A percentile compares a stretch with the other conserved stretches of the same genome.
Conservation (phyloP, 2,888 invertebrate genomes). For the Oscheius onirici region DNA sequence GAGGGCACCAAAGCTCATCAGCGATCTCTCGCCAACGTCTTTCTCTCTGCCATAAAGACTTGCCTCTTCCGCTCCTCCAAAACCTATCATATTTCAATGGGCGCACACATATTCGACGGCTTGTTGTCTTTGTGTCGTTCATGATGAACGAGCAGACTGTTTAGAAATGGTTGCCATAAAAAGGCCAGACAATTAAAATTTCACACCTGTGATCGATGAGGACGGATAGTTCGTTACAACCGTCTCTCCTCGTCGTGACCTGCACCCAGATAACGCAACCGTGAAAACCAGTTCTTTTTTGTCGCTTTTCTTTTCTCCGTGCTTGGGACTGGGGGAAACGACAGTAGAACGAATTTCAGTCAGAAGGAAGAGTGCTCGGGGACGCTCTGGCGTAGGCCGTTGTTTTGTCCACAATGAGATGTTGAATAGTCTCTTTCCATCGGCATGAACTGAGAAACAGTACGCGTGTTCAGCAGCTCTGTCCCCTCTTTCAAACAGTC, state of each 20-base stretch:
- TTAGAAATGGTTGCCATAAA: not conserved
- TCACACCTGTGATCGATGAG: slow-evolving; percentile 14
- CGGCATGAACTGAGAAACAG: not conserved
- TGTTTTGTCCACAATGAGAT: slow-evolving; percentile 6
- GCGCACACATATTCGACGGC: too few relatives aligned
- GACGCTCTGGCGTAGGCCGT: not conserved
- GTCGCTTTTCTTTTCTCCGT: not conserved
- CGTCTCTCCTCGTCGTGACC: slow-evolving; percentile 5
- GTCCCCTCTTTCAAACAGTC: not conserved
- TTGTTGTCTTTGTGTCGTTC: too few relatives aligned
- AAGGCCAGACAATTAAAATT: slow-evolving; percentile 2
- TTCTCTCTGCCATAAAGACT: too few relatives aligned
- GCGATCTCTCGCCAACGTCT: too few relatives aligned
- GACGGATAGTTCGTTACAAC: slow-evolving; percentile 8
- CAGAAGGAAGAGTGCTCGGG: not conserved
- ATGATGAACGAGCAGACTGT: too few relatives aligned
- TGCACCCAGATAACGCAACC: slow-evolving; percentile 12
- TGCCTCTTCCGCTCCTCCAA: too few relatives aligned
- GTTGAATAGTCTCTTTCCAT: slow-evolving; percentile 1
- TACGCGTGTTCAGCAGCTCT: not conserved
- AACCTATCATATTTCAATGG: too few relatives aligned
- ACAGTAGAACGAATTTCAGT: too few relatives aligned
- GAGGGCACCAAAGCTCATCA: too few relatives aligned
- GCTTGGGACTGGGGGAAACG: too few relatives aligned
- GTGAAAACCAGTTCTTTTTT: slow-evolving; percentile 16